Evolutionary conservation across 2,888 invertebrate genomes (phyloP), one percentile per base, ranked within the genome.

Genomic region (Clepsis dumicolana): DNA sequence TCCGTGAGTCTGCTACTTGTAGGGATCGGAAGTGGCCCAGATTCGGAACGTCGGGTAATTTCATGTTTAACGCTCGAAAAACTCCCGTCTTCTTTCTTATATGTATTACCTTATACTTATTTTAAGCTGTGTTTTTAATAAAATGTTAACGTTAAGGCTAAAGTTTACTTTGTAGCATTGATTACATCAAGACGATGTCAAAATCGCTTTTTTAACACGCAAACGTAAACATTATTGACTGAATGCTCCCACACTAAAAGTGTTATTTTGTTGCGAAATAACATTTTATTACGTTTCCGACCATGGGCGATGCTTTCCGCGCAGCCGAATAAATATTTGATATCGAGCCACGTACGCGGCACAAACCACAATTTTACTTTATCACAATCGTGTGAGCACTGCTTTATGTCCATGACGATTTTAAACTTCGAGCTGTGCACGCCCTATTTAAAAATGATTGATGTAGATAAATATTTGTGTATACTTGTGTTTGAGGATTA

Each of bases 301-400:
- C 76, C 74, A 78, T 77, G 75, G 77, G 79, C 75, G 77, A 75
- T 75, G 73, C 75, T 77, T 70, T 57, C 65, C 57, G 65, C 70
- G 74, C 72, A 72, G 72, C 71, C 73, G 74, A 77, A 84, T 87
- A 85, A 86, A 87, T 87, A 87, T 86, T 87, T 86, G 79, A 85
- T 86, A 82, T 78, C 77, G 79, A 82, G 78, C 74, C 68, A 62
- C 71, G 71, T 69, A 70, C 67, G 63, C 70, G 64, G 65, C 76
- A 72, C 77, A 76, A 77, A 77, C 83, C 80, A 81, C 83, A 80
- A 81, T 80, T 82, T 82, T 75, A 80, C 80, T 74, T 72, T 74
- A 83, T 80, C 79, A 77, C 64, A 59, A 70, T 73, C 61, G 70
- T 73, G 72, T 74, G 65, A 71, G 72, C 72, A 74, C 76, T 75